Percentiles rank a stretch among this genome's conserved stretches.
Conservation (phyloP, 1,140 invertebrate species). For the Euura lappo region DNA sequence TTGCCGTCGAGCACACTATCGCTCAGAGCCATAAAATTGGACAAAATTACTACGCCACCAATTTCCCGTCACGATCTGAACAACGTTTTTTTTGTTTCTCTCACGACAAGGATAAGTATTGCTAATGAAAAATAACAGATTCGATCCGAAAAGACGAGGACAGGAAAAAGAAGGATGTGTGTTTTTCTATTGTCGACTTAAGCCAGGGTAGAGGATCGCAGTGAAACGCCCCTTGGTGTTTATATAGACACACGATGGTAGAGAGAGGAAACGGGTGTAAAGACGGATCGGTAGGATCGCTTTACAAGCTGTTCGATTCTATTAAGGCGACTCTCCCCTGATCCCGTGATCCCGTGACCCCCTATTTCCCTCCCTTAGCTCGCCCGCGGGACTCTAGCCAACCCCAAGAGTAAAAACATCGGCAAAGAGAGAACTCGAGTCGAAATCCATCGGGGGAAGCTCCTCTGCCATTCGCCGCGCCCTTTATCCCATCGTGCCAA, state of each 20-base stretch:
- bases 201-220: slow-evolving; percentile 29
- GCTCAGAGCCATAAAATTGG: too few species aligned
- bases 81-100: too few species aligned
- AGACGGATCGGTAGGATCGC: slow-evolving; percentile 50
- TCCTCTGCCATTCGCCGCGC: neutral
- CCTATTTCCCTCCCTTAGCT: neutral
- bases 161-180: too few species aligned
- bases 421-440: neutral
- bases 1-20: too few species aligned
- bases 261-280: slow-evolving; percentile 30
- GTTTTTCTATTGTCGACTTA: too few species aligned
- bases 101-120: too few species aligned
- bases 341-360: neutral
- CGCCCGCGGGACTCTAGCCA: too few species aligned
- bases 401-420: neutral
- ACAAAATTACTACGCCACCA: too few species aligned
- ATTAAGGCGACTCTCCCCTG: slow-evolving; percentile 37
- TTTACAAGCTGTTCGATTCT: slow-evolving; percentile 51
- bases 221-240: slow-evolving; percentile 12
- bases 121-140: too few species aligned
- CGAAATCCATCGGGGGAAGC: neutral
- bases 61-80: too few species aligned
- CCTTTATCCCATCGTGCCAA: neutral
- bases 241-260: slow-evolving; percentile 15
- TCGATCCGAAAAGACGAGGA: too few species aligned